Evolutionary conservation across 2,113 vertebrate species (phyloP), one percentile per base, ranked within the genome.

Genomic region (Leucoraja erinaceus): DNA sequence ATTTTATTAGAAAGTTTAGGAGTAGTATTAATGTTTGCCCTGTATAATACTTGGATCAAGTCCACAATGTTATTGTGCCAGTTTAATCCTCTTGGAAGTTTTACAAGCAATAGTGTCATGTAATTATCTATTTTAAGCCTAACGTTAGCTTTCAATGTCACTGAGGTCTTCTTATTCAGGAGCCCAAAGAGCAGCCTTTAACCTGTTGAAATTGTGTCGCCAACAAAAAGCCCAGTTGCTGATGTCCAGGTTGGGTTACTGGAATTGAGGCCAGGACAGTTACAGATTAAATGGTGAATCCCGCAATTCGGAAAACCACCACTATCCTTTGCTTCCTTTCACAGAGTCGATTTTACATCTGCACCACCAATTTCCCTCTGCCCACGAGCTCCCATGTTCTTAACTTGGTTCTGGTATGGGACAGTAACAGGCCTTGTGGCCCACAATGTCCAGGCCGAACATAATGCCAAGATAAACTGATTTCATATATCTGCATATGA

Each of bases 51-150:
- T 70, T 70, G 88, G 63, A 70, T 8, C 88, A 68, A 70, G 8
- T 68, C 66, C 88, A 90, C 16, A 70, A 90, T 47, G 88, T 90
- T 90, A 11, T 38, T 38, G 20, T 90, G 66, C 78, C 10, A 81
- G 78, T 47, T 0, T 70, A 90, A 72, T 47, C 31, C 31, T 90
- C 11, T 90, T 47, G 25, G 14, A 90, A 47, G 38, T 90, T 8
- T 5, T 90, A 70, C 31, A 68, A 90, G 66, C 63, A 70, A 70
- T 86, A 9, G 22, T 28, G 14, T 72, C 33, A 90, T 70, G 31
- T 16, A 70, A 81, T 81, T 20, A 70, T 47, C 66, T 90, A 70
- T 70, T 38, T 72, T 70, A 70, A 90, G 9, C 31, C n/a, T 8
- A 0, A 90, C 33, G 47, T 38, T 16, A 90, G 63, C 33, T 90